phyloP scores from a whole-genome alignment of 2,888 invertebrate species.

The Emmelina monodactyla region DNA sequence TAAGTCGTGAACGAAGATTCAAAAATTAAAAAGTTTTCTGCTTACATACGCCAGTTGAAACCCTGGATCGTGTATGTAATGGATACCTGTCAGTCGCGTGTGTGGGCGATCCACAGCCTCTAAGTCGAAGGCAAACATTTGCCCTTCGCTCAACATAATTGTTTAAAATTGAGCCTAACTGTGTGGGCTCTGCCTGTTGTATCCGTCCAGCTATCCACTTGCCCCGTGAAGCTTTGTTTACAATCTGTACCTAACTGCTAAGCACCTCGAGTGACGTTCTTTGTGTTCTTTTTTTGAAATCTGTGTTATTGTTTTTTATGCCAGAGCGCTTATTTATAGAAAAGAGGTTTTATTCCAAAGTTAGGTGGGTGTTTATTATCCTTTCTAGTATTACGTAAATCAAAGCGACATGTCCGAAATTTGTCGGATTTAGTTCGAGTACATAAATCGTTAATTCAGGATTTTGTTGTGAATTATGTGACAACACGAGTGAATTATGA shows the following conservation, averaged over 20 bases:
- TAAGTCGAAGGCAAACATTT: slow-evolving; percentile 65
- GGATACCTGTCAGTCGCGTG: slow-evolving; percentile 62
- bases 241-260: slow-evolving; percentile 34
- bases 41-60: too few relatives aligned
- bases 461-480: too few relatives aligned
- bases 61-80: slow-evolving; percentile 50
- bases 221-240: slow-evolving; percentile 42
- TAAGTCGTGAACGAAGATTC: slow-evolving; percentile 18
- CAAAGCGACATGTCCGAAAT: too few relatives aligned
- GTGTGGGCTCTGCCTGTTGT: slow-evolving; percentile 57
- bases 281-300: too few relatives aligned
- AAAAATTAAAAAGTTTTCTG: slow-evolving; percentile 19
- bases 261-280: slow-evolving; percentile 36
- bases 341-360: too few relatives aligned
- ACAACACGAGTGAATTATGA: too few relatives aligned
- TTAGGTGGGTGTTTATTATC: too few relatives aligned
- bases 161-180: slow-evolving; percentile 67
- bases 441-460: too few relatives aligned
- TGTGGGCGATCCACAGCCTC: slow-evolving; percentile 55
- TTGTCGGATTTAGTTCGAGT: too few relatives aligned
- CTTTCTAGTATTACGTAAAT: too few relatives aligned
- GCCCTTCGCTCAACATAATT: slow-evolving; percentile 63
- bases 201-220: slow-evolving; percentile 34
- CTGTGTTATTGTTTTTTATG: too few relatives aligned
- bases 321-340: too few relatives aligned